Percentiles rank a stretch among this genome's conserved stretches.
Conservation (phyloP, 2,888 invertebrate species). For the Phortica magna region DNA sequence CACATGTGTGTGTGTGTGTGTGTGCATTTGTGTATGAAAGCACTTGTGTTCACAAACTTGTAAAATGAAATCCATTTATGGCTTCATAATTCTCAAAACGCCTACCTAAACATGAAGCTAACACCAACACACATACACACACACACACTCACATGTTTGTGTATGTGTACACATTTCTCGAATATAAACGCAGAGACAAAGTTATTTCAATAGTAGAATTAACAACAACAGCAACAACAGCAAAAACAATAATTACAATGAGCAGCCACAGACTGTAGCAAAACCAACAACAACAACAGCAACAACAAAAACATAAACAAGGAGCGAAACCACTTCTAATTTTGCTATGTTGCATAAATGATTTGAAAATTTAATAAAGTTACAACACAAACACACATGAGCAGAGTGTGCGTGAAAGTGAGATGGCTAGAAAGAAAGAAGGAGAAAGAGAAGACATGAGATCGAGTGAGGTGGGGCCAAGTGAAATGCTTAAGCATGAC, state of each 20-base stretch:
- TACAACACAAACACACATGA: not conserved
- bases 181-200: too few relatives aligned
- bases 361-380: slow-evolving; percentile 32
- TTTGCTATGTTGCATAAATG: slow-evolving; percentile 23
- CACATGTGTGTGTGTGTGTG: not conserved
- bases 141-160: not conserved
- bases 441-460: not conserved
- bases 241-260: slow-evolving; percentile 3
- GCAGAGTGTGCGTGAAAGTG: not conserved
- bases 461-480: not conserved
- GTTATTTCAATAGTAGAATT: not conserved
- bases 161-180: not conserved
- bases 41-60: not conserved
- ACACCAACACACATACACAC: not conserved
- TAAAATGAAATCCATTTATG: not conserved
- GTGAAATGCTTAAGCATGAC: slow-evolving; percentile 28
- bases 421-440: not conserved
- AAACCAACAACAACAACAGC: slow-evolving; percentile 5
- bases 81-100: not conserved
- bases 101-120: not conserved
- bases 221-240: not conserved
- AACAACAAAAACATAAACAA: slow-evolving; percentile 1
- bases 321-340: not conserved
- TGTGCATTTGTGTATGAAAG: not conserved
- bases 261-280: not conserved